Conservation (phyloP, 2,797 vertebrate species). For the Spinibarbus caldwelli region DNA sequence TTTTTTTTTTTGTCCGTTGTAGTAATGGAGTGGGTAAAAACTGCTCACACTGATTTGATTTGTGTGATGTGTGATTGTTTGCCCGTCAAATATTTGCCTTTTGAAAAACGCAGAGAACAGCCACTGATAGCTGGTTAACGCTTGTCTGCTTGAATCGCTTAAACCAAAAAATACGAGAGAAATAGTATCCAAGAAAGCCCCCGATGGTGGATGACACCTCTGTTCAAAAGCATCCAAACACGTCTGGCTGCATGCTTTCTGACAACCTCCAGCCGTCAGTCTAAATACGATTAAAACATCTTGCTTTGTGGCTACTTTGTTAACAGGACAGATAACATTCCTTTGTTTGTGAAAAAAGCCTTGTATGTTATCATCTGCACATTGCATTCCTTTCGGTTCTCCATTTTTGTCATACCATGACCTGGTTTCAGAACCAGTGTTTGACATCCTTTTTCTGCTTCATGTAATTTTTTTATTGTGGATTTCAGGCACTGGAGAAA, state of each 20-base stretch:
- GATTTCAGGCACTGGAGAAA: constrained; percentile 79
- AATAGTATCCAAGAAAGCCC: neutral
- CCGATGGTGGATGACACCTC: neutral
- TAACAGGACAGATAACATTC: constrained; percentile 58
- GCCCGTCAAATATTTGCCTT: constrained; percentile 12
- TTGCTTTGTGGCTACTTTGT: constrained; percentile 18
- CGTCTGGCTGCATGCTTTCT: constrained; percentile 27
- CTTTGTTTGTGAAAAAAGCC: neutral
- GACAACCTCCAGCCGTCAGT: constrained; percentile 5
- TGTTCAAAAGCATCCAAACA: constrained; percentile 24
- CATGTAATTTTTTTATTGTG: neutral
- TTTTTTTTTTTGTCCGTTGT: too few relatives aligned
- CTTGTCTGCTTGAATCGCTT: neutral
- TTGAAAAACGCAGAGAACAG: neutral
- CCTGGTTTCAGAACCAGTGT: neutral
- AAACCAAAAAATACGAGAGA: neutral
- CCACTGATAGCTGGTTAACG: neutral
- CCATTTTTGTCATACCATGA: neutral
- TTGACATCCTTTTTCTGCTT: neutral
- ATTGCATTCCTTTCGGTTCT: neutral
- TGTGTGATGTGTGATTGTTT: constrained; percentile 1
- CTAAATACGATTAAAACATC: constrained; percentile 29
- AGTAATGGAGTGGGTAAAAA: neutral
- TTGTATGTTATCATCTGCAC: neutral
- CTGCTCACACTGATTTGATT: neutral